Evolutionary conservation across 2,797 vertebrate species (phyloP).

Genomic region (Sarcophilus harrisii): DNA sequence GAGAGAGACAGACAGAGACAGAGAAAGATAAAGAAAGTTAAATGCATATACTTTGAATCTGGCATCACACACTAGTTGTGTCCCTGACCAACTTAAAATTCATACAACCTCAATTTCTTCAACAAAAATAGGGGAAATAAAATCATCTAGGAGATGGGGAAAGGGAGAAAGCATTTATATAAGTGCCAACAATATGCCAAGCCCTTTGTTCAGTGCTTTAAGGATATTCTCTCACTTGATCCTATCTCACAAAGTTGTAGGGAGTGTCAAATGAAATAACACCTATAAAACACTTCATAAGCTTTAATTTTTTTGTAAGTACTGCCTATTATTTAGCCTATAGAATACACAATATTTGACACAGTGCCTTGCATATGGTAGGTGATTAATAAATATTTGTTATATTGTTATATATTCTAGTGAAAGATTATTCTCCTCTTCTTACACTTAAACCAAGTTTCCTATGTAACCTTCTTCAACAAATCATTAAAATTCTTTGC

Average conservation of each 20-base stretch:
- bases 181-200: not conserved
- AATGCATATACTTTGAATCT: not conserved
- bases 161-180: not conserved
- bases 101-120: not conserved
- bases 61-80: not conserved
- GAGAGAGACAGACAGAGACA: too few species aligned
- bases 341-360: not conserved
- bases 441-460: constrained; percentile 30
- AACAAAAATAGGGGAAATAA: not conserved
- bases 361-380: not conserved
- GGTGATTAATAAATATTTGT: not conserved
- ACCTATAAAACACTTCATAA: not conserved
- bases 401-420: not conserved
- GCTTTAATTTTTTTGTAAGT: not conserved
- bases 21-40: not conserved
- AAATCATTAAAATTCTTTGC: not conserved
- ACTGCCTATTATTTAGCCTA: not conserved
- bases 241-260: not conserved
- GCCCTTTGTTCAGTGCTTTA: not conserved
- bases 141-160: not conserved
- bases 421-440: not conserved
- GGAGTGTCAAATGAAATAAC: not conserved
- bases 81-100: not conserved
- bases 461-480: constrained; percentile 4
- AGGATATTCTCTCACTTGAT: not conserved